A percentile compares a stretch with the other conserved stretches of the same genome.
Conservation (phyloP, 2,888 invertebrate genomes). For the Branchipolynoe longqiensis region DNA sequence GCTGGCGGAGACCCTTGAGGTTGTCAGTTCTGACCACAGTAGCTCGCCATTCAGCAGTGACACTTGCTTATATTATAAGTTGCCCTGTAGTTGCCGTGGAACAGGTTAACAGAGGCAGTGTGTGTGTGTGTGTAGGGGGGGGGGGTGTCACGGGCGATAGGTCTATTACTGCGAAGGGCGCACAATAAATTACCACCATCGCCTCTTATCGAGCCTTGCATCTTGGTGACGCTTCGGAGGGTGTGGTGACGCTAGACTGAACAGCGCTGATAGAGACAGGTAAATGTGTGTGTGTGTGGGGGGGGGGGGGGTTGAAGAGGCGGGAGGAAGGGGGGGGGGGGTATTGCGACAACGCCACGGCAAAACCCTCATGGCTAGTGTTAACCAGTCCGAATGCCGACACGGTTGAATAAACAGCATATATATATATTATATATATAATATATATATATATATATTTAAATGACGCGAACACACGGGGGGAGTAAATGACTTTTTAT, state of each 20-base stretch:
- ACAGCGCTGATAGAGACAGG: background rate
- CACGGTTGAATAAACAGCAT: background rate
- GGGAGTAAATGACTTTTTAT: background rate
- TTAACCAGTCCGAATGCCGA: too few relatives aligned
- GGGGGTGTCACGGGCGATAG: constrained; percentile 4
- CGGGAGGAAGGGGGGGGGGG: background rate
- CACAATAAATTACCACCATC: constrained; percentile 28
- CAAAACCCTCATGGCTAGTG: too few relatives aligned
- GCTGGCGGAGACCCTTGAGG: constrained; percentile 6
- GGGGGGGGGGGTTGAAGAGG: background rate
- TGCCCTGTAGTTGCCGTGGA: background rate
- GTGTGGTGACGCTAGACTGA: constrained; percentile 12
- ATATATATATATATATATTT: background rate
- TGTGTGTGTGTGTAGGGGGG: too few relatives aligned
- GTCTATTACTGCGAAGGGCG: constrained; percentile 28
- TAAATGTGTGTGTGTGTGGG: constrained; percentile 1
- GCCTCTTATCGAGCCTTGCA: constrained; percentile 9
- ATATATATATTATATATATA: background rate
- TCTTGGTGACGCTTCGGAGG: constrained; percentile 9
- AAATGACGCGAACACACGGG: background rate
- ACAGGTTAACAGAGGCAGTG: background rate
- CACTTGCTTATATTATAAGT: constrained; percentile 43
- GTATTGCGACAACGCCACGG: too few relatives aligned
- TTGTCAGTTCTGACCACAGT: constrained; percentile 29
- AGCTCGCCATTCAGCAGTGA: background rate